phyloP scores from a whole-genome alignment of 2,797 vertebrate species.

The Rhinophrynus dorsalis region DNA sequence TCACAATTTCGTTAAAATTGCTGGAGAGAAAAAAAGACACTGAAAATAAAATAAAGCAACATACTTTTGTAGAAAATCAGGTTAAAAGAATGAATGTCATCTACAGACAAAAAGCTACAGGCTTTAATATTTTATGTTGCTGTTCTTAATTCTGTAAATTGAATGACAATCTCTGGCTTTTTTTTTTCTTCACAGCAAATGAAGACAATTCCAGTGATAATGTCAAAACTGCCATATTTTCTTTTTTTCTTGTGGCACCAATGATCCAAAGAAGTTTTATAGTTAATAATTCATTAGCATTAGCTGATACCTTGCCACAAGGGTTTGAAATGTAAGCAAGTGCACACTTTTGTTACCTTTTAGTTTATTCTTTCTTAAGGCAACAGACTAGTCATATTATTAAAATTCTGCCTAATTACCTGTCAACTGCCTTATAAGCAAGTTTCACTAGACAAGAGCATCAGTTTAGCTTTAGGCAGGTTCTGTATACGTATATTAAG shows the following conservation, averaged over 20 bases:
- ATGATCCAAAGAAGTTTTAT: conserved; percentile 22
- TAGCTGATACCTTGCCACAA: conserved; percentile 35
- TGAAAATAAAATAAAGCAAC: not conserved
- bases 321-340: conserved; percentile 35
- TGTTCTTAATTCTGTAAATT: conserved; percentile 8
- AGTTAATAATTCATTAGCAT: conserved; percentile 46
- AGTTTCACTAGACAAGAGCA: not conserved
- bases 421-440: conserved; percentile 24
- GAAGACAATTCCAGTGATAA: conserved; percentile 25
- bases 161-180: conserved; percentile 39
- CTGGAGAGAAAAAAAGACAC: not conserved
- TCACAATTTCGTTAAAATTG: not conserved
- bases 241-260: conserved; percentile 16
- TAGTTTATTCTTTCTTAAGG: conserved; percentile 42
- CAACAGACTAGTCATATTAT: conserved; percentile 30
- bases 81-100: conserved; percentile 32
- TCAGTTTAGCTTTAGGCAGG: not conserved
- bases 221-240: conserved; percentile 41
- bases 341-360: conserved; percentile 23
- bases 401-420: conserved; percentile 43
- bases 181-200: conserved; percentile 18
- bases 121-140: conserved; percentile 13
- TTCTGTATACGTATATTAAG: not conserved
- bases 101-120: conserved; percentile 23
- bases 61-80: conserved; percentile 12